phyloP scores from a whole-genome alignment of 2,888 invertebrate genomes.

The Trissolcus brochymenae region DNA sequence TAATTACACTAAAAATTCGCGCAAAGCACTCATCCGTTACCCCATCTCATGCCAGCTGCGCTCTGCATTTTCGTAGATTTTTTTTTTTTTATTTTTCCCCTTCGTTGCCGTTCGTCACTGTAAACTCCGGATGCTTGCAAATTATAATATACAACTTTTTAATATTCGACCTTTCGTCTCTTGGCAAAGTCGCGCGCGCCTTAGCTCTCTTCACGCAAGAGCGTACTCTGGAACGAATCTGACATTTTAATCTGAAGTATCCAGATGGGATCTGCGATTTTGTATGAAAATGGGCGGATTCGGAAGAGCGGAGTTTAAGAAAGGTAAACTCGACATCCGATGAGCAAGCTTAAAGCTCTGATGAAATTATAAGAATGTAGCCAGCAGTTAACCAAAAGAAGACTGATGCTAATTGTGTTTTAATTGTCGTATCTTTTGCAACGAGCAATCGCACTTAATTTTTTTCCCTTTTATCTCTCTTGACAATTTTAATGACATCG shows the following conservation, averaged over 20 bases:
- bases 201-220: conserved; percentile 61
- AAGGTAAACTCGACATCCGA: conserved; percentile 52
- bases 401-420: conserved; percentile 21
- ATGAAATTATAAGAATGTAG: conserved; percentile 53
- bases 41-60: conserved; percentile 16
- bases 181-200: conserved; percentile 53
- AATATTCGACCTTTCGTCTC: conserved; percentile 64
- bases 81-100: conserved; percentile 36
- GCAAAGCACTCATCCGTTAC: conserved; percentile 51
- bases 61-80: conserved; percentile 45
- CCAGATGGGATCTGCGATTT: conserved; percentile 73
- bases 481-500: too few relatives aligned
- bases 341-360: conserved; percentile 47
- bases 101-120: conserved; percentile 54
- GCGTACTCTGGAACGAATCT: conserved; percentile 65
- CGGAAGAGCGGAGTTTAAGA: conserved; percentile 53
- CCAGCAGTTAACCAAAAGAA: conserved; percentile 22
- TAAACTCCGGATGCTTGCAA: conserved; percentile 62
- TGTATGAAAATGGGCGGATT: conserved; percentile 60
- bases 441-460: too few relatives aligned
- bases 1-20: conserved; percentile 54
- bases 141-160: conserved; percentile 68
- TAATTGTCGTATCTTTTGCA: conserved; percentile 28
- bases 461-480: too few relatives aligned
- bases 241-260: conserved; percentile 75